Percentiles rank a stretch among this genome's conserved stretches.
Conservation (phyloP, 2,888 invertebrate species). For the Polyommatus icarus region DNA sequence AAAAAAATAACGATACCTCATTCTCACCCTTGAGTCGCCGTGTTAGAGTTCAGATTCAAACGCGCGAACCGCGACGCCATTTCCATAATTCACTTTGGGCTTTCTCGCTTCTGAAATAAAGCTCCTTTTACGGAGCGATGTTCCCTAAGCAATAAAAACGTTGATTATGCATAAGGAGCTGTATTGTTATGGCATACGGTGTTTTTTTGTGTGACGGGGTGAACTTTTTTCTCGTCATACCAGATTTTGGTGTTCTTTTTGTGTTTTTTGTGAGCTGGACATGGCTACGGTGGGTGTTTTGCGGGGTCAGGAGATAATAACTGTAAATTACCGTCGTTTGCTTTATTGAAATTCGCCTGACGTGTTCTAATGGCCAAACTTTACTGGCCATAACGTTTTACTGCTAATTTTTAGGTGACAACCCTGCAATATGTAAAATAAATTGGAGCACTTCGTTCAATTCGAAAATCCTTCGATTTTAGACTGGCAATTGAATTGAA, state of each 20-base stretch:
- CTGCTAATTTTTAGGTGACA: slow-evolving; percentile 34
- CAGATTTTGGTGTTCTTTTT: slow-evolving; percentile 72
- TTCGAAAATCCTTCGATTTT: not conserved
- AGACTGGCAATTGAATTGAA: not conserved
- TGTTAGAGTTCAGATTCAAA: slow-evolving; percentile 46
- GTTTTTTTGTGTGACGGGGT: slow-evolving; percentile 47
- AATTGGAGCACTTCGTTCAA: not conserved
- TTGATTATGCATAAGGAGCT: slow-evolving; percentile 28
- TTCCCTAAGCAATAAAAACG: slow-evolving; percentile 43
- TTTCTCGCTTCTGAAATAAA: slow-evolving; percentile 78
- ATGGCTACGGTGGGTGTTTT: slow-evolving; percentile 75
- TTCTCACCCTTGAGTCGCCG: slow-evolving; percentile 49
- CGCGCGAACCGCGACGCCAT: slow-evolving; percentile 46
- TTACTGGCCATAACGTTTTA: slow-evolving; percentile 46
- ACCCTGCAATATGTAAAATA: not conserved
- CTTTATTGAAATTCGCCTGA: slow-evolving; percentile 75
- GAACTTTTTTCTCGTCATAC: slow-evolving; percentile 71
- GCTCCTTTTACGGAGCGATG: slow-evolving; percentile 69
- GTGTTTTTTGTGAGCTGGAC: slow-evolving; percentile 67
- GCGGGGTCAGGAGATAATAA: slow-evolving; percentile 80
- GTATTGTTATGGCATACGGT: slow-evolving; percentile 49
- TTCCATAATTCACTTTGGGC: slow-evolving; percentile 76
- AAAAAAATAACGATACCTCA: slow-evolving; percentile 48
- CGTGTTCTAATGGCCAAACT: slow-evolving; percentile 66
- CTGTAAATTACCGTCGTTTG: slow-evolving; percentile 77